Evolutionary conservation across 2,888 invertebrate species (phyloP), one percentile per base, ranked within the genome.

Genomic region (Tridacna crocea): DNA sequence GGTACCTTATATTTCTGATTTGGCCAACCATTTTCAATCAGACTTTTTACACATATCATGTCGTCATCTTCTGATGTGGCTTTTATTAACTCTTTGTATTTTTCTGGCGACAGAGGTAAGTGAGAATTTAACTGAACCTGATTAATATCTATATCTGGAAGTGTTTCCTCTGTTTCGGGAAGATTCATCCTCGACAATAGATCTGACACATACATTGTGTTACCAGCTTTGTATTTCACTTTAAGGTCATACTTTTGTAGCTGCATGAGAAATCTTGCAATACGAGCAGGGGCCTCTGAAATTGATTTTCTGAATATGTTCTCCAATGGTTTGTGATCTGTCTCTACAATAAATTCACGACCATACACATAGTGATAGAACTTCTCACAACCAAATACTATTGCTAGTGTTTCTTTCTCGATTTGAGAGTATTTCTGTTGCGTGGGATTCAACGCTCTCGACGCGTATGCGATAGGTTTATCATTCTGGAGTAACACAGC

Each of bases 321-420:
- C 58, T 86, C 73, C 19, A 83, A 55, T 17, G 85, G 80, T 51
- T 85, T 85, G n/a, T 83, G 85, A 51, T 85, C 85, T 65, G 72
- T 76, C 70, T n/a, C n/a, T n/a, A n/a, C n/a, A 15, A 72, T 27
- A 27, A 86, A 72, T 22, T 76, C 58, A 68, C 78, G 58, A 3
- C 82, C 82, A 74, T 76, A 84, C 26, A 82, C n/a, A 60, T 76
- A 82, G 4, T 78, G 46, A 70, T 86, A 76, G 51, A 86, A 84
- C n/a, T 72, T 84, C n/a, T 70, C 26, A 60, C 83, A 79, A 22
- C 77, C 83, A 80, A 82, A 85, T 0, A 73, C 70, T 12, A 87
- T 82, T 8, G 84, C 84, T 11, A 87, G 65, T 15, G 83, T 79
- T 60, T 85, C 83, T 80, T 85, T 87, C 48, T 87, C 83, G 1